Evolutionary conservation across 2,888 invertebrate species (phyloP).

Genomic region (Eulithis prunata): DNA sequence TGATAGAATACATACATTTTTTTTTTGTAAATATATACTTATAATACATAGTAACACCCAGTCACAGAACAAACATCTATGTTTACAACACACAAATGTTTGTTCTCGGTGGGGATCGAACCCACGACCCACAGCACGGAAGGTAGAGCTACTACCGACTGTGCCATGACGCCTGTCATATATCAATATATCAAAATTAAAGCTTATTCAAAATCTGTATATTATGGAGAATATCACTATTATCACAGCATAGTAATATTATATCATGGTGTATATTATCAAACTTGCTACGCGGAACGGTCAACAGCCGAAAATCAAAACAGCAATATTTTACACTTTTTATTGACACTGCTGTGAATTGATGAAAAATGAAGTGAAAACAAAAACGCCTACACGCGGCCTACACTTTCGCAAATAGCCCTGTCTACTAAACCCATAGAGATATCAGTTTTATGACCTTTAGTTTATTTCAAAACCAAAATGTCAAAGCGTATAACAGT

Average conservation of each 20-base stretch:
- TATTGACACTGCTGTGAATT: slow-evolving; percentile 30
- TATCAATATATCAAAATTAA: too few species aligned
- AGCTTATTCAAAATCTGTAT: background rate
- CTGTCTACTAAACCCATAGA: slow-evolving; percentile 15
- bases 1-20: too few species aligned
- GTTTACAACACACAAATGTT: too few species aligned
- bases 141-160: too few species aligned
- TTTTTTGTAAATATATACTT: too few species aligned
- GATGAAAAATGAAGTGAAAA: slow-evolving; percentile 57
- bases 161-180: too few species aligned
- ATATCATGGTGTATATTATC: slow-evolving; percentile 18
- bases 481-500: slow-evolving; percentile 1
- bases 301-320: slow-evolving; percentile 43
- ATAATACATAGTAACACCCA: too few species aligned
- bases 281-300: slow-evolving; percentile 15
- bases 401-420: slow-evolving; percentile 44
- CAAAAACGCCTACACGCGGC: slow-evolving; percentile 61
- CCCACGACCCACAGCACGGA: too few species aligned
- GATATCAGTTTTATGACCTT: slow-evolving; percentile 22
- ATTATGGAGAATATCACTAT: slow-evolving; percentile 2
- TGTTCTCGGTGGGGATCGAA: too few species aligned
- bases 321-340: slow-evolving; percentile 44
- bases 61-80: too few species aligned
- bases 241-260: slow-evolving; percentile 23
- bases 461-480: slow-evolving; percentile 9